Conservation (phyloP, 2,113 vertebrate species). For the Chlamydotis undulata region DNA sequence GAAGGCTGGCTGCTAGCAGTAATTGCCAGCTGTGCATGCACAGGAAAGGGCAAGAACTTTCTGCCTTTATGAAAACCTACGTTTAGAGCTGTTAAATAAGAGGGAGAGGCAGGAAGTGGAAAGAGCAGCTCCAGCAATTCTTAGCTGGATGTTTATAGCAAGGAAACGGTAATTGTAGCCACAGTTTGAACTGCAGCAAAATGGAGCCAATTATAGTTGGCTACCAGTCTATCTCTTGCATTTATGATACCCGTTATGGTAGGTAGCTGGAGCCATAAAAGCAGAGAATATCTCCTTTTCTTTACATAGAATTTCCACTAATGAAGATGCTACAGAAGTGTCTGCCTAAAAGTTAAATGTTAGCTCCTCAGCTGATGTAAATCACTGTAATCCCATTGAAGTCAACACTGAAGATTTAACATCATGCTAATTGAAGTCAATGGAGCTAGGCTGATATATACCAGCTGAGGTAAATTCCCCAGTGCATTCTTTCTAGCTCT, state of each 20-base stretch:
- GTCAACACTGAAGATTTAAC: constrained; percentile 53
- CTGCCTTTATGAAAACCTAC: constrained; percentile 8
- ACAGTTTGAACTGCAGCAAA: neutral
- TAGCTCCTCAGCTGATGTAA: constrained; percentile 36
- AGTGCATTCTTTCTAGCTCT: neutral
- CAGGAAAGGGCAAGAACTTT: constrained; percentile 21
- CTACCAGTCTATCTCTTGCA: neutral
- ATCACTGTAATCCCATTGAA: constrained; percentile 67
- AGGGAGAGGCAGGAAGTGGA: constrained; percentile 36
- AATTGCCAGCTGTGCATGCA: neutral
- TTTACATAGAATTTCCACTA: neutral
- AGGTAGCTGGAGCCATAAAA: neutral
- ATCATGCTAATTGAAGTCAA: constrained; percentile 61
- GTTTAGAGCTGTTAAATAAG: constrained; percentile 26
- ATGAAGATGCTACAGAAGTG: constrained; percentile 23
- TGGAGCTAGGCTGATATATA: constrained; percentile 55
- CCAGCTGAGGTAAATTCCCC: constrained; percentile 65
- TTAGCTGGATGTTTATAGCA: constrained; percentile 33
- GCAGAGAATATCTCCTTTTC: neutral
- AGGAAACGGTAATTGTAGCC: constrained; percentile 31
- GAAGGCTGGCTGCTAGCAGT: neutral
- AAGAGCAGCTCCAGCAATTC: constrained; percentile 50
- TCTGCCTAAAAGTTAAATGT: constrained; percentile 27
- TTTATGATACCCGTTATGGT: neutral
- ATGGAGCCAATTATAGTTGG: constrained; percentile 21